phyloP scores from a whole-genome alignment of 2,888 invertebrate genomes.

The Sinhomidia bicolor region DNA sequence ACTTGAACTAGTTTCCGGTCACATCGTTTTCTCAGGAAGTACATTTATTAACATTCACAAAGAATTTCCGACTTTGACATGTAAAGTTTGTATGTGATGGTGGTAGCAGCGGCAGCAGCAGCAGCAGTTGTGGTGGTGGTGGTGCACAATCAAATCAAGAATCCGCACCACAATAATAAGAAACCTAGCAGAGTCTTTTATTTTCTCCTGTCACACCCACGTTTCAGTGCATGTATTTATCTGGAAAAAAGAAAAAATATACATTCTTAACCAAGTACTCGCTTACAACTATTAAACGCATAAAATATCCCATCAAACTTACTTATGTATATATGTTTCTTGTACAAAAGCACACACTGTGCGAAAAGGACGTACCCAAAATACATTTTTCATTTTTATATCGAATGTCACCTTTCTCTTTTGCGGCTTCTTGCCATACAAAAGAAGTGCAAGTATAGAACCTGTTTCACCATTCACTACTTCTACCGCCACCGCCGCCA shows the following conservation, averaged over 20 bases:
- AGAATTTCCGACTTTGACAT: constrained; percentile 67
- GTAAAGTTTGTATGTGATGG: neutral
- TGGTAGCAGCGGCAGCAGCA: no score
- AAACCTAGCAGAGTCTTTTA: constrained; percentile 10
- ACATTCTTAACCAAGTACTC: neutral
- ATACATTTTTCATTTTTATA: constrained; percentile 48
- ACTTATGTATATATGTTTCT: neutral
- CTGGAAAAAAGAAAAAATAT: constrained; percentile 15
- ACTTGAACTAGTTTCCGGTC: constrained; percentile 68
- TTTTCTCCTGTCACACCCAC: constrained; percentile 34
- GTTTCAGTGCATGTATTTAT: neutral
- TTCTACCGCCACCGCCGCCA: neutral
- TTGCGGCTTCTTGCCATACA: neutral
- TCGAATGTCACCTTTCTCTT: constrained; percentile 36
- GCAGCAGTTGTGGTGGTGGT: neutral
- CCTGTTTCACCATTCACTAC: neutral
- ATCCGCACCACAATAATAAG: neutral
- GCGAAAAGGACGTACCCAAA: neutral
- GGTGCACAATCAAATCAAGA: neutral
- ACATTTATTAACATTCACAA: constrained; percentile 70
- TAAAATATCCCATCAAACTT: neutral
- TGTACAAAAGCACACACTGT: neutral
- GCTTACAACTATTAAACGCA: neutral
- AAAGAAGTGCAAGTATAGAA: neutral
- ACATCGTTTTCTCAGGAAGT: constrained; percentile 70